Conservation (phyloP, 1,140 invertebrate genomes). For the Reticulitermes speratus region DNA sequence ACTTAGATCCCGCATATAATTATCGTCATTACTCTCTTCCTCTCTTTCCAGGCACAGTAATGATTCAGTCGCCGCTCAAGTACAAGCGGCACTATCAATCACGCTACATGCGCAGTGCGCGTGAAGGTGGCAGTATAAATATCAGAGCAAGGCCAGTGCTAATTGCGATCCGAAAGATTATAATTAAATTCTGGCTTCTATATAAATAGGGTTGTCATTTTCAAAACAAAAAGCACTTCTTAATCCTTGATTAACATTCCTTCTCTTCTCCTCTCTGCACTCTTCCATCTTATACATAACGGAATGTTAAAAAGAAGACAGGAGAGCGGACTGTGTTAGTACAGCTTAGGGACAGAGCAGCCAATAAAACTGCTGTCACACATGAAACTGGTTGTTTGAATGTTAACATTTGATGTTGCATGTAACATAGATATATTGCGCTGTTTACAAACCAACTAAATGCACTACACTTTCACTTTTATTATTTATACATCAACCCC, state of each 20-base stretch:
- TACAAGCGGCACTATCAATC: not conserved
- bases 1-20: not conserved
- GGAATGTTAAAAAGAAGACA: not conserved
- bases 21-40: not conserved
- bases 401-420: not conserved
- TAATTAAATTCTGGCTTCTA: not conserved
- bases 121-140: not conserved
- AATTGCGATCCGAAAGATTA: not conserved
- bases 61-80: not conserved
- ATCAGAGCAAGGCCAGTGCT: not conserved
- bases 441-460: too few relatives aligned
- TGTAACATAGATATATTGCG: too few relatives aligned
- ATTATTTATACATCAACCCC: too few relatives aligned
- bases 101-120: not conserved
- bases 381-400: not conserved
- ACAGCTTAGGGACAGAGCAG: not conserved
- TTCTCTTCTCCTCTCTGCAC: not conserved
- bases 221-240: slow-evolving; percentile 13
- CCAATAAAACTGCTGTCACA: not conserved
- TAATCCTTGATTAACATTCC: slow-evolving; percentile 12
- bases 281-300: not conserved
- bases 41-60: not conserved
- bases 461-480: too few relatives aligned
- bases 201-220: not conserved
- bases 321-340: not conserved